These are phyloP conservation scores for Anser cygnoides DNA, from an alignment of 2,113 vertebrate species.

Conservation along the genomic window DNA sequence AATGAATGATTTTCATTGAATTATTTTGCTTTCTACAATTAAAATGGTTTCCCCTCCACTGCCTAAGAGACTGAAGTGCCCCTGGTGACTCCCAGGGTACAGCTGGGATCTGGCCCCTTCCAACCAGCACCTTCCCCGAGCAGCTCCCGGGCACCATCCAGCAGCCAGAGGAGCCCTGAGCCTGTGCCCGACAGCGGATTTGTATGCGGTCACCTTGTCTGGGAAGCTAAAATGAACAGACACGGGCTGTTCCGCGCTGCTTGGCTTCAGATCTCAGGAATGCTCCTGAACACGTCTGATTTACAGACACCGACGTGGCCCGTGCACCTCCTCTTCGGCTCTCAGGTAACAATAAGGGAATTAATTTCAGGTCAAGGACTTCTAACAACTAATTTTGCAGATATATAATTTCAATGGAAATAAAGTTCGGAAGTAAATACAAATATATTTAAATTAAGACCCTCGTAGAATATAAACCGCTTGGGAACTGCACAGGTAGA, in stretches of 20 bases:
- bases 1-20: not conserved
- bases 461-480: not conserved
- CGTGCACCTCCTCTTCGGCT: not conserved
- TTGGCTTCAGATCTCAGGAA: not conserved
- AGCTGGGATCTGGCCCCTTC: not conserved
- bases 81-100: not conserved
- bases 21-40: not conserved
- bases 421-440: not conserved
- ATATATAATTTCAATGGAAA: not conserved
- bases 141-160: not conserved
- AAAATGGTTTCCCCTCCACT: not conserved
- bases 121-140: not conserved
- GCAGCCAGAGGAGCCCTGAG: not conserved
- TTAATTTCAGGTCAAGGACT: not conserved
- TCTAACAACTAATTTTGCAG: not conserved
- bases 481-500: not conserved
- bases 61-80: not conserved
- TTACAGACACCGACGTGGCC: accelerated
- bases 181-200: accelerated
- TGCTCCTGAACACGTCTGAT: not conserved
- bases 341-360: not conserved
- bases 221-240: not conserved
- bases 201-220: not conserved
- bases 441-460: not conserved
- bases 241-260: accelerated